Conservation (phyloP, 2,113 vertebrate species). For the Falco punctatus region DNA sequence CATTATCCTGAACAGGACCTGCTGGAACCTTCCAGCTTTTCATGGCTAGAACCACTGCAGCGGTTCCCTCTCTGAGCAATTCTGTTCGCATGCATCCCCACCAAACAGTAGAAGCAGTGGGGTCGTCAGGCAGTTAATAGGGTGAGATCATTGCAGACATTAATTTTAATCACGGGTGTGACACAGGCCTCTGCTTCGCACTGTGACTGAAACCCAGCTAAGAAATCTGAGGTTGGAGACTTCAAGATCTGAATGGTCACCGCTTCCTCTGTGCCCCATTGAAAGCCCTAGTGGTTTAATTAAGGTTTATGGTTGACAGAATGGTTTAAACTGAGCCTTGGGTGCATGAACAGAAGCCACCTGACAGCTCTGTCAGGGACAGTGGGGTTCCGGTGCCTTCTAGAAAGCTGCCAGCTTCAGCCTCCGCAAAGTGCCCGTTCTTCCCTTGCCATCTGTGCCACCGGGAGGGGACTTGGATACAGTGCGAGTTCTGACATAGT, state of each 20-base stretch:
- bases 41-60: not conserved
- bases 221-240: not conserved
- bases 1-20: not conserved
- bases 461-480: not conserved
- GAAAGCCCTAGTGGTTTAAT: not conserved
- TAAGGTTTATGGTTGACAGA: not conserved
- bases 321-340: not conserved
- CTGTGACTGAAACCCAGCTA: not conserved
- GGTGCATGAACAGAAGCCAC: not conserved
- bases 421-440: not conserved
- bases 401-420: not conserved
- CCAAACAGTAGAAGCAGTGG: not conserved
- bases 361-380: not conserved
- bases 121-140: not conserved
- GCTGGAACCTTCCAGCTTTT: not conserved
- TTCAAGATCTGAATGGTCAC: not conserved
- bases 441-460: not conserved
- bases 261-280: not conserved
- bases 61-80: not conserved
- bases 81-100: not conserved
- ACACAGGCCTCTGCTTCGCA: not conserved
- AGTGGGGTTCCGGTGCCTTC: not conserved
- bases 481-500: not conserved
- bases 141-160: not conserved
- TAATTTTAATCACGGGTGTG: not conserved